These are phyloP conservation scores for Ditylenchus weischeri DNA, from an alignment of 2,888 invertebrate genomes.

Conservation along the genomic window DNA sequence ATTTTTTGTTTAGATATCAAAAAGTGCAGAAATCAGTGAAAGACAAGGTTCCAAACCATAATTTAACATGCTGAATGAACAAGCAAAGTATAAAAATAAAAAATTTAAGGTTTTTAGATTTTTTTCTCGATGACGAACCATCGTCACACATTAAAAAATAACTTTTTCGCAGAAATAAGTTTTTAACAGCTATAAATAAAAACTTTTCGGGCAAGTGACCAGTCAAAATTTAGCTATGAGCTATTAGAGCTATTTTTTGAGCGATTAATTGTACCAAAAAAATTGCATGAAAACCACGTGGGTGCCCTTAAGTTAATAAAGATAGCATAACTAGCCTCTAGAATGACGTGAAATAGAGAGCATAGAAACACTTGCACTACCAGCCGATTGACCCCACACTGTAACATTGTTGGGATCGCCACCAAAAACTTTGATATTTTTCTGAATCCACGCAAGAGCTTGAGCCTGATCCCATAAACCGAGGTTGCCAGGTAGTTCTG, in stretches of 20 bases:
- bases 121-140: too few species aligned
- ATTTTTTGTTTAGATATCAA: too few species aligned
- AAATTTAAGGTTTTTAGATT: too few species aligned
- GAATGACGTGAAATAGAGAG: constrained; percentile 27
- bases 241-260: too few species aligned
- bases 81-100: too few species aligned
- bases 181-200: too few species aligned
- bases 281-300: background rate
- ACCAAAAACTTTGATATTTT: constrained; percentile 39
- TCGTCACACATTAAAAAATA: too few species aligned
- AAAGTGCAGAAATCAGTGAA: too few species aligned
- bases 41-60: constrained; percentile 1
- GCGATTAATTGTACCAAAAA: too few species aligned
- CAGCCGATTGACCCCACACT: constrained; percentile 47
- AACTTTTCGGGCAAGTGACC: too few species aligned
- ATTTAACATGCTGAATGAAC: background rate
- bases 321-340: constrained; percentile 7
- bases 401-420: constrained; percentile 42
- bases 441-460: constrained; percentile 42
- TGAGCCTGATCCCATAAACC: constrained; percentile 50
- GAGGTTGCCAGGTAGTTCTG: constrained; percentile 40
- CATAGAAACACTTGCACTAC: constrained; percentile 40
- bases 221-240: too few species aligned
- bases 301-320: background rate
- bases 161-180: too few species aligned